phyloP scores from a whole-genome alignment of 2,888 invertebrate genomes.

The Aplocera efformata region DNA sequence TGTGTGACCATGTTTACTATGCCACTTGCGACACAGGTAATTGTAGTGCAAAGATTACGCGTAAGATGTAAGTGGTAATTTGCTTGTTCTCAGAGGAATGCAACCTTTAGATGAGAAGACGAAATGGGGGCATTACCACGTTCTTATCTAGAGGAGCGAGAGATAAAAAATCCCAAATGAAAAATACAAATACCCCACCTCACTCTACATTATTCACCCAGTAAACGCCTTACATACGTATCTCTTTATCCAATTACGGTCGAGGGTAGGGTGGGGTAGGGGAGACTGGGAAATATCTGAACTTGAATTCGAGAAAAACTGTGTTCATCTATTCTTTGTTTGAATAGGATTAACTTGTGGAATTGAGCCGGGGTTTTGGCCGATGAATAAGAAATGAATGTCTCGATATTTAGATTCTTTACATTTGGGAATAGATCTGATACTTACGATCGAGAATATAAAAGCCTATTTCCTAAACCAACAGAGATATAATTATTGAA shows the following conservation, averaged over 20 bases:
- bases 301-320: slow-evolving; percentile 12
- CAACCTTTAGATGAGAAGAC: too few species aligned
- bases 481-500: too few species aligned
- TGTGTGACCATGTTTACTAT: too few species aligned
- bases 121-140: too few species aligned
- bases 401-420: too few species aligned
- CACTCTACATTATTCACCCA: slow-evolving; percentile 23
- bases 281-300: slow-evolving; percentile 3
- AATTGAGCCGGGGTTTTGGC: slow-evolving; percentile 6
- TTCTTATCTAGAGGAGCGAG: neutral
- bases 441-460: too few species aligned
- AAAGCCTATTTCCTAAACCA: too few species aligned
- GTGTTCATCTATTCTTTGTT: slow-evolving; percentile 8
- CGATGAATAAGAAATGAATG: neutral
- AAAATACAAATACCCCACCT: neutral
- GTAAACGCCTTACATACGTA: slow-evolving; percentile 24
- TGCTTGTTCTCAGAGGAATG: too few species aligned
- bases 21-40: too few species aligned
- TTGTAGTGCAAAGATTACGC: too few species aligned
- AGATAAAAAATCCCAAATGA: neutral
- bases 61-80: too few species aligned
- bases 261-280: slow-evolving; percentile 1
- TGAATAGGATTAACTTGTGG: slow-evolving; percentile 8
- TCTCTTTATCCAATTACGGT: slow-evolving; percentile 31
- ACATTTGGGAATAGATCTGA: too few species aligned